These are phyloP conservation scores for Trididemnum clinides DNA, from an alignment of 23 tunicate species.

Conservation along the genomic window DNA sequence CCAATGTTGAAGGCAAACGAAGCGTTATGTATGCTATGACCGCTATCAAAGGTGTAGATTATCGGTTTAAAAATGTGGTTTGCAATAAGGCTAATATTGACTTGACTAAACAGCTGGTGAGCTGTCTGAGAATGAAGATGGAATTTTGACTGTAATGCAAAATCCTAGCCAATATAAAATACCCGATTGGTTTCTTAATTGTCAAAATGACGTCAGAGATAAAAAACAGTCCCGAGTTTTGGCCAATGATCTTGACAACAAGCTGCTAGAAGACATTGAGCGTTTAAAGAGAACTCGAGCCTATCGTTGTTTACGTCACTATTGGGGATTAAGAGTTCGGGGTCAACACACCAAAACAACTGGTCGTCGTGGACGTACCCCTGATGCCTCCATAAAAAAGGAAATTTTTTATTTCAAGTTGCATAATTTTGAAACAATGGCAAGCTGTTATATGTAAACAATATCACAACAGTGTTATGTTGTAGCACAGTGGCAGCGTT, in stretches of 20 bases:
- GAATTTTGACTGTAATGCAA: constrained; percentile 76
- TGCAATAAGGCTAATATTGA: constrained; percentile 89
- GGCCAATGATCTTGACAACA: constrained; percentile 83
- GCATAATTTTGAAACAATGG: too few species aligned
- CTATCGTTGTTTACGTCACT: constrained; percentile 90
- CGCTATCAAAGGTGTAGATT: constrained; percentile 73
- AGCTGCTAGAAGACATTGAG: constrained; percentile 86
- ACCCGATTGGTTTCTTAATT: constrained; percentile 84
- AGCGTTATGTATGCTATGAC: constrained; percentile 76
- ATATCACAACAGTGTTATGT: too few species aligned
- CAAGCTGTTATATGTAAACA: too few species aligned
- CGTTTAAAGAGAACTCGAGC: constrained; percentile 83
- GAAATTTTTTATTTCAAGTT: too few species aligned
- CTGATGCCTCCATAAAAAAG: constrained; percentile 99
- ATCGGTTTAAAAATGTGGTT: constrained; percentile 48
- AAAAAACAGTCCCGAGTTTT: constrained; percentile 67
- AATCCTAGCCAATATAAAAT: constrained; percentile 82
- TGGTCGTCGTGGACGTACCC: constrained; percentile 99
- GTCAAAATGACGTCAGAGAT: constrained; percentile 79
- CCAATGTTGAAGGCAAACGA: constrained; percentile 84
- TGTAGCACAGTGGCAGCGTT: too few species aligned
- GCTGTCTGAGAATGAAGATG: constrained; percentile 67
- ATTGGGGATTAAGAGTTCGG: constrained; percentile 90
- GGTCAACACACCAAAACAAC: constrained; percentile 96
- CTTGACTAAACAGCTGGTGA: constrained; percentile 77